A percentile compares a stretch with the other conserved stretches of the same genome.
These are phyloP conservation scores for Benitochromis conjunctus DNA, from an alignment of 2,113 vertebrate genomes.

Conservation along the genomic window DNA sequence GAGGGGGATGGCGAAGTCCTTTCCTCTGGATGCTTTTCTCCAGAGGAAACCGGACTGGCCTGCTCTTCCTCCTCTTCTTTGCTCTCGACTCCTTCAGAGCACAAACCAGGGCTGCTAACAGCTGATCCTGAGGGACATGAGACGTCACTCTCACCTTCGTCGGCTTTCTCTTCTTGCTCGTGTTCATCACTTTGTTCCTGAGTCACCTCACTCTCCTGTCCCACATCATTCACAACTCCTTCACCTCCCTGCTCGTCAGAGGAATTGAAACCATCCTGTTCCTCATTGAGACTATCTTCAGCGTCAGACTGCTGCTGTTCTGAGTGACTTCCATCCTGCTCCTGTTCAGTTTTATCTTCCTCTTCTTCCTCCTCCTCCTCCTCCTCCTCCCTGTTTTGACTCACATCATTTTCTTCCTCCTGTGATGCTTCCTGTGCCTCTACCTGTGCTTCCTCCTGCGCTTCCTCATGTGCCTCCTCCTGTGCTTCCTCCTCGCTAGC, in stretches of 20 bases:
- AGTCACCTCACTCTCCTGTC: slow-evolving; percentile 12
- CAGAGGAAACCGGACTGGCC: background rate
- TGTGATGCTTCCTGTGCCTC: slow-evolving; percentile 35
- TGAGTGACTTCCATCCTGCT: background rate
- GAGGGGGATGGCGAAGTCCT: background rate
- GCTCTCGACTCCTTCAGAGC: background rate
- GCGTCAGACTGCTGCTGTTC: slow-evolving; percentile 21
- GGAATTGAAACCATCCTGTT: slow-evolving; percentile 7
- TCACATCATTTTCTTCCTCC: slow-evolving; percentile 26
- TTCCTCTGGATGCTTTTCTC: slow-evolving; percentile 10
- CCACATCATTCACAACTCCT: background rate
- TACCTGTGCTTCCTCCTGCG: slow-evolving; percentile 38
- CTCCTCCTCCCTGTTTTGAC: background rate
- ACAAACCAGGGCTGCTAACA: slow-evolving; percentile 25
- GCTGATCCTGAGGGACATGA: background rate
- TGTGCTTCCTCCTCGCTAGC: slow-evolving; percentile 62
- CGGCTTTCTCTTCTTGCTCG: background rate
- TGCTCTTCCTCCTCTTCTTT: background rate
- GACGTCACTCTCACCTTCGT: background rate
- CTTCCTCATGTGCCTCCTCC: slow-evolving; percentile 53
- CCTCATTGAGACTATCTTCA: slow-evolving; percentile 14
- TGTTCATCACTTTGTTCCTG: slow-evolving; percentile 14
- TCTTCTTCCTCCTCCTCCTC: background rate
- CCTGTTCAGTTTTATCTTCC: slow-evolving; percentile 14
- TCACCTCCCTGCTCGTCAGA: background rate